Evolutionary conservation across 2,797 vertebrate genomes (phyloP), one percentile per base, ranked within the genome.

Genomic region (Liparis tanakae): DNA sequence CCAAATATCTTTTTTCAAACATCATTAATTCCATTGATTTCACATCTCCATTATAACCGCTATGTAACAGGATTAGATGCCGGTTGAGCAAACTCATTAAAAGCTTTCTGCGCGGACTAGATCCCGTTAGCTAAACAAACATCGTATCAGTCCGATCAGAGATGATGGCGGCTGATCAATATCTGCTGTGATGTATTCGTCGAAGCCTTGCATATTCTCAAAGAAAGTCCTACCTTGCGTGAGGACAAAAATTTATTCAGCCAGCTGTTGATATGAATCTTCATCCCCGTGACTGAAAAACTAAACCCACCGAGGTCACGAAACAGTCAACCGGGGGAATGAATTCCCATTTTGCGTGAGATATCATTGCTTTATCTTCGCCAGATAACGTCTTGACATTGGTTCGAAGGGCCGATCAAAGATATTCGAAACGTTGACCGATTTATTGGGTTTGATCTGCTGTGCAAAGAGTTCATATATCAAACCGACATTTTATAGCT

Each of bases 91-190:
- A 54, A 66, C 63, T 12, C 57, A 83, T 77, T 61, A n/a, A 62
- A 74, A 57, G 53, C 30, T 14, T 1, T 30, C 10, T 10, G 7
- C 41, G 12, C 13, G 20, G 17, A 6, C 20, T 64, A 10, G 10
- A 12, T 41, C 15, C 59, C 37, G 1, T 65, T 59, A 51, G 59
- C 39, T 39, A 65, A 72, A 80, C 68, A 82, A 74, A 74, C 53
- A 41, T 70, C 57, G 30, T 44, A 72, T 72, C 71, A 55, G 71
- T 67, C 18, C 37, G 9, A 7, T 78, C 78, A 62, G 53, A 72
- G 48, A 60, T 57, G 48, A 65, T 66, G 22, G 50, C 7, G 14
- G 18, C 48, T 55, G 44, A 72, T 56, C 22, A 70, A 2, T 69
- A 72, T 62, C 54, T n/a, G 48, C 25, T 58, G 65, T 78, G 64